A percentile compares a stretch with the other conserved stretches of the same genome.
Conservation (phyloP, 2,113 vertebrate genomes). For the Laterallus jamaicensis region DNA sequence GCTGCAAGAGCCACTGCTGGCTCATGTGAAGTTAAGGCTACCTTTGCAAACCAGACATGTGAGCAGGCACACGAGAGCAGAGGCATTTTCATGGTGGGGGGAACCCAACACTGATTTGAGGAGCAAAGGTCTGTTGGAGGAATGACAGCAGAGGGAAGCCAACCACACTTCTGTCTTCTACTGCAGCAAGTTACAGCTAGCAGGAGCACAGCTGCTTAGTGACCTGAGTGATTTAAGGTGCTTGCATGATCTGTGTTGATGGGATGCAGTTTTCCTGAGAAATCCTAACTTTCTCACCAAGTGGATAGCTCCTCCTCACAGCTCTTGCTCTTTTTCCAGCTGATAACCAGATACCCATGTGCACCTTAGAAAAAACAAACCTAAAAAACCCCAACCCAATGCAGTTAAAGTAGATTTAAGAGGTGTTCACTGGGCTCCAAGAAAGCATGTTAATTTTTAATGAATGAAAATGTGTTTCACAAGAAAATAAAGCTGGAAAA, state of each 20-base stretch:
- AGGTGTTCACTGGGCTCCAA: background rate
- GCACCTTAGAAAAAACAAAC: background rate
- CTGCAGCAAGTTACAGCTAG: background rate
- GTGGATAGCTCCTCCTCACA: background rate
- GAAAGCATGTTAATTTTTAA: background rate
- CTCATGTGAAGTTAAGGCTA: background rate
- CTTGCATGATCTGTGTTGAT: background rate
- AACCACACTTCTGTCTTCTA: background rate
- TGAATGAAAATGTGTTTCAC: background rate
- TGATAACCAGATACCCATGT: rapidly evolving
- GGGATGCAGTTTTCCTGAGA: background rate
- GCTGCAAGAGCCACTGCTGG: no score
- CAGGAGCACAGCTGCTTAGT: background rate
- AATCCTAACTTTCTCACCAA: background rate
- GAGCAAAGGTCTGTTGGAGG: background rate
- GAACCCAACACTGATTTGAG: background rate
- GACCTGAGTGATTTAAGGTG: background rate
- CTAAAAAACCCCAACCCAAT: background rate
- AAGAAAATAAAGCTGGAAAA: background rate
- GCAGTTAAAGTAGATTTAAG: background rate
- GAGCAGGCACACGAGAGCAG: rapidly evolving
- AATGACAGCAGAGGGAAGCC: background rate
- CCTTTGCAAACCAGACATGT: background rate
- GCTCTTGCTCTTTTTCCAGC: background rate
- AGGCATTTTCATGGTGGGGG: background rate